Evolutionary conservation across 2,888 invertebrate species (phyloP), one percentile per base, ranked within the genome.

Genomic region (Synergus itoensis): DNA sequence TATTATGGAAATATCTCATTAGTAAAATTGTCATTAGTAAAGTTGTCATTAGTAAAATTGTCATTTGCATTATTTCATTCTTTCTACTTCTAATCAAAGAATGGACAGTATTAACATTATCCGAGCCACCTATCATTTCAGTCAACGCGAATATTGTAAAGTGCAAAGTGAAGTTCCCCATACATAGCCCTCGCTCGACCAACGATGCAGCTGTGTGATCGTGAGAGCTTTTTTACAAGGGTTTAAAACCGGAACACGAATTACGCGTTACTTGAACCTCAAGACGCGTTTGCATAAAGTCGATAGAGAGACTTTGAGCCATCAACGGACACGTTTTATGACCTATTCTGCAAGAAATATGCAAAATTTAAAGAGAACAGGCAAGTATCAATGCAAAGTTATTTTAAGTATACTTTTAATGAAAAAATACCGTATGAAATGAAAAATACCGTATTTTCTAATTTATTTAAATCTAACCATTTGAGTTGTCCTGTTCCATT

Each of bases 181-280:
- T 28, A 73, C 53, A 57, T 73, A 40, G 53, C 73, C 40, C 36
- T 16, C n/a, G 53, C 28, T 53, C n/a, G 7, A 73, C 36, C 53
- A 18, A 57, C 53, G 18, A 73, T 18, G 73, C 73, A 57, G 48
- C 73, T 53, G 48, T 73, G 73, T 73, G 53, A 48, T 73, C 73
- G 73, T 73, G 73, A 73, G 53, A 73, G 73, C 53, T 73, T 73
- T 73, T 73, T 73, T 73, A 73, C 53, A 57, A 73, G 53, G 53
- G 53, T 73, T 73, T 57, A 73, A 73, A 73, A 57, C 73, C 73
- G 53, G 73, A 73, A 73, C 73, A 73, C 53, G 73, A 73, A 73
- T 73, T 73, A 73, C 53, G 73, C 73, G 53, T 73, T 73, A 73
- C 73, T 73, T 73, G 73, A 73, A 73, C 73, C 65, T 53, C 40